Conservation (phyloP, 2,797 vertebrate genomes). For the Eleutherodactylus coqui region DNA sequence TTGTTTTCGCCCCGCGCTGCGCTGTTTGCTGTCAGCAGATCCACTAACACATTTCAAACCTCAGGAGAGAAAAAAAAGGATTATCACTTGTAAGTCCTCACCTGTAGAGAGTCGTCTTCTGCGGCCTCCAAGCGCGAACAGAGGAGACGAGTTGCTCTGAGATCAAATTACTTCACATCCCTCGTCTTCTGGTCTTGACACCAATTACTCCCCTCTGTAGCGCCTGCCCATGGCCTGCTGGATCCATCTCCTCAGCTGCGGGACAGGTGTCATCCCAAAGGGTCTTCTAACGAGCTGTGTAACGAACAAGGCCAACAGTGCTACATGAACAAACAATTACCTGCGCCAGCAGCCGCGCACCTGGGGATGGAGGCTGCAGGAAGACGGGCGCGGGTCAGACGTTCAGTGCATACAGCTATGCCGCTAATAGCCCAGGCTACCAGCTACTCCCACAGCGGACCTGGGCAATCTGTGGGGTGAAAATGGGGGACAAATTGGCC, state of each 20-base stretch:
- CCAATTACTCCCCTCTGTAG: constrained; percentile 38
- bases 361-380: constrained; percentile 66
- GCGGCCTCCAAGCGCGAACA: constrained; percentile 5
- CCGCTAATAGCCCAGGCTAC: background rate
- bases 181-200: constrained; percentile 51
- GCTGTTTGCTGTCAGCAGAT: constrained; percentile 40
- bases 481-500: background rate
- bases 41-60: constrained; percentile 39
- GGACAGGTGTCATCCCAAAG: constrained; percentile 61
- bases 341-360: constrained; percentile 65
- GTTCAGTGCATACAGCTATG: background rate
- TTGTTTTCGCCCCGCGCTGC: constrained; percentile 25
- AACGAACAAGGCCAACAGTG: constrained; percentile 64
- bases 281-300: constrained; percentile 52
- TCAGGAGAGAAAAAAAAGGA: constrained; percentile 38
- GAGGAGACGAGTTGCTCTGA: background rate
- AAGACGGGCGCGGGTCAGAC: background rate
- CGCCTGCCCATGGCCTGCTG: constrained; percentile 30
- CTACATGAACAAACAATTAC: constrained; percentile 73
- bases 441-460: background rate
- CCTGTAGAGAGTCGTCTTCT: constrained; percentile 51
- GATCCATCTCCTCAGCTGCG: constrained; percentile 22
- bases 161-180: constrained; percentile 57
- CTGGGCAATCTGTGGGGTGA: background rate
- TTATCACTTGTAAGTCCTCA: constrained; percentile 59